Evolutionary conservation across 2,797 vertebrate species (phyloP).

Genomic region (Hippoglossus hippoglossus): DNA sequence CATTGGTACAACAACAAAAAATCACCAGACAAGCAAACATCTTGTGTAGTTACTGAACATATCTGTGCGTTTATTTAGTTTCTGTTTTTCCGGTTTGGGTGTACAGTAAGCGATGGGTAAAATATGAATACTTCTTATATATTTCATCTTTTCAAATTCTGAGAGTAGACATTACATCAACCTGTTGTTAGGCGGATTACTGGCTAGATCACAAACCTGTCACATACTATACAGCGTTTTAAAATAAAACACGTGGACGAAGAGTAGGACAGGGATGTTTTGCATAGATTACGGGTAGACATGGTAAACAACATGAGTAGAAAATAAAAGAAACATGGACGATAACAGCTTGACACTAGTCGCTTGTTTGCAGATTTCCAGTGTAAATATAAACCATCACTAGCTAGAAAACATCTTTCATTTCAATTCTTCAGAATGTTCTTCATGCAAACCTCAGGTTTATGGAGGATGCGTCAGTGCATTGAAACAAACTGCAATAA

Average conservation of each 20-base stretch:
- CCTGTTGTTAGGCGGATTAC: constrained; percentile 78
- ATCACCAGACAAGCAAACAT: constrained; percentile 70
- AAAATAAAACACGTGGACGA: constrained; percentile 63
- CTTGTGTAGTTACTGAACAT: constrained; percentile 73
- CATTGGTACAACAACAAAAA: constrained; percentile 28
- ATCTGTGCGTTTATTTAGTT: constrained; percentile 69
- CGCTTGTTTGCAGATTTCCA: constrained; percentile 63
- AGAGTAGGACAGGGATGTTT: constrained; percentile 88
- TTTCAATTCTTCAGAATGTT: constrained; percentile 75
- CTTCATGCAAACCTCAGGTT: constrained; percentile 81
- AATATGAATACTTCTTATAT: constrained; percentile 61
- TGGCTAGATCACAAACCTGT: constrained; percentile 73
- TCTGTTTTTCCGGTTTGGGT: constrained; percentile 61
- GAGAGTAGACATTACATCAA: constrained; percentile 71
- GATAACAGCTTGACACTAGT: constrained; percentile 87
- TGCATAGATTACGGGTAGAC: constrained; percentile 98
- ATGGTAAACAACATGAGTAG: constrained; percentile 85
- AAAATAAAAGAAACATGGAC: constrained; percentile 68
- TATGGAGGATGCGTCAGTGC: constrained; percentile 76
- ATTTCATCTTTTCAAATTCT: constrained; percentile 60
- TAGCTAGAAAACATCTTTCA: constrained; percentile 53
- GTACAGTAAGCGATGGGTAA: constrained; percentile 63
- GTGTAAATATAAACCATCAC: constrained; percentile 58
- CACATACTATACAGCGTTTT: constrained; percentile 57
- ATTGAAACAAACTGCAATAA: constrained; percentile 83